Conservation (phyloP, 2,113 vertebrate species). For the Triplophysa siluroides region DNA sequence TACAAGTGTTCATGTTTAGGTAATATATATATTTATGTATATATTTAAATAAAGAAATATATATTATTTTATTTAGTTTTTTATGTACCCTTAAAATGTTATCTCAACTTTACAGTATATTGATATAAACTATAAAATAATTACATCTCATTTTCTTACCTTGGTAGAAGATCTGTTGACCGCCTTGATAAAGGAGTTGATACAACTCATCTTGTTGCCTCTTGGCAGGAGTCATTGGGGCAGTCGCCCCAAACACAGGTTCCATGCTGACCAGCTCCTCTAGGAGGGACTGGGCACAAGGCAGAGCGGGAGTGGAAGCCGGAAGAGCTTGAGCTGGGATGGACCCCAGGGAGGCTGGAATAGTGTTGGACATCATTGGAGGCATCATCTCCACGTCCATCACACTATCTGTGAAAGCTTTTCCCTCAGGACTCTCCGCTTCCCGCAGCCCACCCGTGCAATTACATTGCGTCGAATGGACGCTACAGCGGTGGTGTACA, state of each 20-base stretch:
- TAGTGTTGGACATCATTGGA: constrained; percentile 5
- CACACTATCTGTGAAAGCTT: constrained; percentile 17
- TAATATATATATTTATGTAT: too few relatives aligned
- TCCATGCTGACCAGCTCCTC: constrained; percentile 80
- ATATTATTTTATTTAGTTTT: too few relatives aligned
- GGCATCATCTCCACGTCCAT: constrained; percentile 45
- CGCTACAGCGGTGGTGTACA: constrained; percentile 60
- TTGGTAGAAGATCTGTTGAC: constrained; percentile 76
- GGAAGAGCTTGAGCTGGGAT: constrained; percentile 51
- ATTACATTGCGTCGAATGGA: constrained; percentile 61
- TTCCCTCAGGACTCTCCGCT: constrained; percentile 31
- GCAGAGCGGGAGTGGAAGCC: constrained; percentile 68
- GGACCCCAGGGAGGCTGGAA: constrained; percentile 41
- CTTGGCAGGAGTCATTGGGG: constrained; percentile 76
- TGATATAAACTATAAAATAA: background rate
- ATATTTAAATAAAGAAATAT: too few relatives aligned
- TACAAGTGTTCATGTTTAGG: too few relatives aligned
- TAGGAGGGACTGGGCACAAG: constrained; percentile 77
- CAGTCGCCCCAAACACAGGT: constrained; percentile 80
- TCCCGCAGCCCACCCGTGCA: constrained; percentile 59
- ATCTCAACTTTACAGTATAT: too few relatives aligned
- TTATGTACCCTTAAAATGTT: too few relatives aligned
- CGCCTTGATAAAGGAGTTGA: constrained; percentile 80
- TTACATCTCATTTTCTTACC: constrained; percentile 62
- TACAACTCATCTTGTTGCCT: constrained; percentile 83